These are phyloP conservation scores for Bungarus multicinctus DNA, from an alignment of 2,113 vertebrate genomes.

Conservation along the genomic window DNA sequence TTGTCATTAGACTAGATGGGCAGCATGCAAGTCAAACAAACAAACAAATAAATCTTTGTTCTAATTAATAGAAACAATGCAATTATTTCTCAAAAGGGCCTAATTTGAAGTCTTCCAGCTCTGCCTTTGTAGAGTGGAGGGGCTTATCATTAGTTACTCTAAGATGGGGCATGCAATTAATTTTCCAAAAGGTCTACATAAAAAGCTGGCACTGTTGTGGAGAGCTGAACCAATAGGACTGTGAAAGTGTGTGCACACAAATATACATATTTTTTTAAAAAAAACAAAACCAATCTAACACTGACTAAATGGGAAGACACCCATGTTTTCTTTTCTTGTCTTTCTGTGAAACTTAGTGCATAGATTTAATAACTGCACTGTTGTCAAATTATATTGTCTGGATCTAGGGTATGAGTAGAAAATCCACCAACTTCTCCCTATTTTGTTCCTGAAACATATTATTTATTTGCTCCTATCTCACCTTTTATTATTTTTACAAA, in stretches of 20 bases:
- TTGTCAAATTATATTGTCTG: not conserved
- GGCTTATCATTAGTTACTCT: not conserved
- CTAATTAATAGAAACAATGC: not conserved
- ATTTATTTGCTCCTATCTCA: no score
- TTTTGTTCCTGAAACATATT: not conserved
- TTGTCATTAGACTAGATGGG: no score
- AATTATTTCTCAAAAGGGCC: not conserved
- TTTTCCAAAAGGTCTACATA: no score
- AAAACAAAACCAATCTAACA: not conserved
- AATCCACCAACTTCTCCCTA: not conserved
- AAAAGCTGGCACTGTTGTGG: no score
- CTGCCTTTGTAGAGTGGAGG: not conserved
- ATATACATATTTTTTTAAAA: no score
- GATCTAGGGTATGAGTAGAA: not conserved
- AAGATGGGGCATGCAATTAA: not conserved
- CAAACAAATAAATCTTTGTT: not conserved
- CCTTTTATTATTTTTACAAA: no score
- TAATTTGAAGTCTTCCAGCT: not conserved
- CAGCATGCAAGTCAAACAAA: no score
- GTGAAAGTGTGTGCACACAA: no score
- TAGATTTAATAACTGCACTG: not conserved
- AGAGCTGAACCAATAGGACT: no score
- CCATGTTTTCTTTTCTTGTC: not conserved
- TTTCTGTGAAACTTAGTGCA: not conserved
- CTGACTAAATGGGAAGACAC: not conserved